Evolutionary conservation across 1,140 invertebrate species (phyloP).

Genomic region (Heliconius hewitsoni): DNA sequence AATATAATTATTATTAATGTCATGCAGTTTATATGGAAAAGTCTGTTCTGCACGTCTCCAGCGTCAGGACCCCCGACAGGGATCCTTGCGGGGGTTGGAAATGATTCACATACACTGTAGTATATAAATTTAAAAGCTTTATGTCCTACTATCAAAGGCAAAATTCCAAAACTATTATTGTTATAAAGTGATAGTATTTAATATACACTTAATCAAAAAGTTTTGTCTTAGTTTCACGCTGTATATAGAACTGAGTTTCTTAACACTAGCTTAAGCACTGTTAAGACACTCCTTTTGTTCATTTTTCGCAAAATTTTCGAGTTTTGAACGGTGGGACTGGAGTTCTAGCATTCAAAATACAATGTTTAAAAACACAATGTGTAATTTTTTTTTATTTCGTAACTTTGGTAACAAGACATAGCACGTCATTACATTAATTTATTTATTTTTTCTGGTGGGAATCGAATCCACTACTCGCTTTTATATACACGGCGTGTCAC

Average conservation of each 20-base stretch:
- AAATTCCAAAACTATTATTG: not conserved
- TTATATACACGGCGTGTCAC: too few species aligned
- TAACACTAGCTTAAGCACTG: too few species aligned
- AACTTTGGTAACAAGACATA: too few species aligned
- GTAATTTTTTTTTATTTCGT: too few species aligned
- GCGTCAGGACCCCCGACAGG: slow-evolving; percentile 21
- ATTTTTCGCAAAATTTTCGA: not conserved
- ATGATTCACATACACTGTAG: not conserved
- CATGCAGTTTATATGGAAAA: not conserved
- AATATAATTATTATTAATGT: slow-evolving; percentile 12
- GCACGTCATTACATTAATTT: not conserved
- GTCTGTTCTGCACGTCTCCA: slow-evolving; percentile 16
- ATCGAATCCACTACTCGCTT: not conserved
- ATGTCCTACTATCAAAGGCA: not conserved
- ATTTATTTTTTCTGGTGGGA: not conserved
- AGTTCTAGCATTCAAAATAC: too few species aligned
- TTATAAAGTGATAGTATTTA: slow-evolving; percentile 1
- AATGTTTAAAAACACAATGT: too few species aligned
- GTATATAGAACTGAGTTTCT: too few species aligned
- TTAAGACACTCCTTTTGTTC: not conserved
- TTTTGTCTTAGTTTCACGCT: too few species aligned
- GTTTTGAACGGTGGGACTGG: not conserved
- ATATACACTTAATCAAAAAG: not conserved
- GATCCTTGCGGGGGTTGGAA: slow-evolving; percentile 11
- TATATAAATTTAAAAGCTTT: slow-evolving; percentile 7